phyloP scores from a whole-genome alignment of 23 tunicate species.

The Trididemnum clinides region DNA sequence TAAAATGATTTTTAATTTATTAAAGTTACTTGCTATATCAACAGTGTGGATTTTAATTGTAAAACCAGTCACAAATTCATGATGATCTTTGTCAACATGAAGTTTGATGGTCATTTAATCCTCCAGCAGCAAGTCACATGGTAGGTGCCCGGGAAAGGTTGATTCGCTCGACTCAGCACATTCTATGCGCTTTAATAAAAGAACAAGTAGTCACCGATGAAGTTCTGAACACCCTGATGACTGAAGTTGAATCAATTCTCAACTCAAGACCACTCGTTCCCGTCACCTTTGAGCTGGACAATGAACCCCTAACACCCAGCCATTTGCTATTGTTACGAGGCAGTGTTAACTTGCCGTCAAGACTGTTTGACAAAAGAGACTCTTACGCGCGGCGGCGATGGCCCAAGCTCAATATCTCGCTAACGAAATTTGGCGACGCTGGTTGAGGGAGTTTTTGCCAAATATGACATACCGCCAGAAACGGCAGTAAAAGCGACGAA shows the following conservation, averaged over 20 bases:
- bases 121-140: conserved; percentile 24
- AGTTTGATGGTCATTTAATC: conserved; percentile 1
- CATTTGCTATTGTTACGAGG: conserved; percentile 1
- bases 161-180: conserved; percentile 22
- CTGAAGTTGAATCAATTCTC: neutral
- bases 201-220: conserved; percentile 1
- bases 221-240: neutral
- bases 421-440: conserved; percentile 20
- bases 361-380: neutral
- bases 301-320: conserved; percentile 19
- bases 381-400: conserved; percentile 10
- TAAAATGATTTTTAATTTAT: too few relatives aligned
- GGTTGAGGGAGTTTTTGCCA: conserved; percentile 19
- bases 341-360: neutral
- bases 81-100: neutral
- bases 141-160: conserved; percentile 29
- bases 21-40: too few relatives aligned
- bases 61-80: conserved; percentile 21
- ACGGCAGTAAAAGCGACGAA: neutral
- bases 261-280: neutral
- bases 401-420: conserved; percentile 17
- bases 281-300: neutral
- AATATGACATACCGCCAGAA: neutral
- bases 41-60: too few relatives aligned
- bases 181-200: neutral